Evolutionary conservation across 2,888 invertebrate genomes (phyloP), one percentile per base, ranked within the genome.

Genomic region (Gymnoscelis rufifasciata): DNA sequence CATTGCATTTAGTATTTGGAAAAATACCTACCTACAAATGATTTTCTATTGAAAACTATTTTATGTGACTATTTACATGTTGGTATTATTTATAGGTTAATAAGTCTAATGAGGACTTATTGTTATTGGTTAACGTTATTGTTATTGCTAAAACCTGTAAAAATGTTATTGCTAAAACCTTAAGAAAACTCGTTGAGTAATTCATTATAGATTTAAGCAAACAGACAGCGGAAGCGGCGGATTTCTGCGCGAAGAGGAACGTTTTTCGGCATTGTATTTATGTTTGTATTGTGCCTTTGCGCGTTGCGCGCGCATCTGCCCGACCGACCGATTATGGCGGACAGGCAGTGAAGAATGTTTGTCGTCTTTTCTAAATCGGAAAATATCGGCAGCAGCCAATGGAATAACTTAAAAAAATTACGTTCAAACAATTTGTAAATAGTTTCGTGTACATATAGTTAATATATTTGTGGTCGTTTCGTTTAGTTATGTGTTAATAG

Each of bases 391-490:
- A 78, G 79, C 87, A 89, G 89, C 91, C 90, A 90, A 91, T 91
- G 91, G 91, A 91, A 86, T 91, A 91, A 91, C 87, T 83, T 89
- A 88, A 90, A 88, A 87, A 89, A 90, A 89, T 89, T 91, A 45
- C 35, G 50, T 42, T n/a, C 28, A 39, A 44, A 90, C 91, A 91
- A 89, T 91, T 91, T 91, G 91, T 92, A 92, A 90, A 91, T 92
- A 91, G 91, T 90, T 88, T 83, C 80, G 89, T 92, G 92, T 92
- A 91, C 90, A 92, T 91, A 91, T 91, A 91, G 91, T 91, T 89
- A 87, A 91, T 91, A 91, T 91, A 91, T 91, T 91, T 91, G 87
- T 88, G 90, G 83, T 78, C 76, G 89, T 89, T 89, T 84, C 89
- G 89, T 89, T 89, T 83, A 80, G 78, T 77, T 82, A 75, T 86